These are phyloP conservation scores for Coregonus suidteri DNA, from an alignment of 2,797 vertebrate genomes.

Conservation along the genomic window DNA sequence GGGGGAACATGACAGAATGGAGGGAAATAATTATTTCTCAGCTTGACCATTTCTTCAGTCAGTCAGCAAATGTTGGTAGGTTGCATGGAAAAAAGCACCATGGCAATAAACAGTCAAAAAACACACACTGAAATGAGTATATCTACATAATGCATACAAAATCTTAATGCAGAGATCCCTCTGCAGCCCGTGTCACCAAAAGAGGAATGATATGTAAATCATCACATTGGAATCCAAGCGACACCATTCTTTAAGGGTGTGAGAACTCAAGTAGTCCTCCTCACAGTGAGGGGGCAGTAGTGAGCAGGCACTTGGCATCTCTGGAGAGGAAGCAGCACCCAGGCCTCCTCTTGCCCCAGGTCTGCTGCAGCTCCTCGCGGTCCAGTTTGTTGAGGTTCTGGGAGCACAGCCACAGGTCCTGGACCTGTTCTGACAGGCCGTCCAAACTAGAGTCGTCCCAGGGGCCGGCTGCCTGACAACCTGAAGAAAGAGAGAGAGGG, in stretches of 20 bases:
- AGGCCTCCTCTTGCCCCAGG: slow-evolving; percentile 47
- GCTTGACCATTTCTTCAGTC: too few species aligned
- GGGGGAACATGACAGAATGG: too few species aligned
- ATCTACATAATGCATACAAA: neutral
- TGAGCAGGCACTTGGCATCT: slow-evolving; percentile 64
- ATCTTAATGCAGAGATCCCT: neutral
- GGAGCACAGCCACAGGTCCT: slow-evolving; percentile 50
- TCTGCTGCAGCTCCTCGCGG: slow-evolving; percentile 58
- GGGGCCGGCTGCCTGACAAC: too few species aligned
- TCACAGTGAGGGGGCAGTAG: slow-evolving; percentile 27
- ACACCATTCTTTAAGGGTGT: neutral
- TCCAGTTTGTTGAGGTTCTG: too few species aligned
- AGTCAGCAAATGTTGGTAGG: too few species aligned
- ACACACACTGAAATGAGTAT: neutral
- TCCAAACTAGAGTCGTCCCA: too few species aligned
- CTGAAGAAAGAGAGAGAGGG: slow-evolving; percentile 41
- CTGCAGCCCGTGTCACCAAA: neutral
- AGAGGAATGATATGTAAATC: neutral
- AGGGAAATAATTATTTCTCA: too few species aligned
- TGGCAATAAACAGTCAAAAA: too few species aligned
- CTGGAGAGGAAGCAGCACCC: slow-evolving; percentile 51
- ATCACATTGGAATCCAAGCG: neutral
- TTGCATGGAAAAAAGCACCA: too few species aligned
- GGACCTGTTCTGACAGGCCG: too few species aligned
- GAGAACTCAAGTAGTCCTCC: too few species aligned